Conservation (phyloP, 30 jellyfish, hydroid and myxozoan species). For the Hydra vulgaris region DNA sequence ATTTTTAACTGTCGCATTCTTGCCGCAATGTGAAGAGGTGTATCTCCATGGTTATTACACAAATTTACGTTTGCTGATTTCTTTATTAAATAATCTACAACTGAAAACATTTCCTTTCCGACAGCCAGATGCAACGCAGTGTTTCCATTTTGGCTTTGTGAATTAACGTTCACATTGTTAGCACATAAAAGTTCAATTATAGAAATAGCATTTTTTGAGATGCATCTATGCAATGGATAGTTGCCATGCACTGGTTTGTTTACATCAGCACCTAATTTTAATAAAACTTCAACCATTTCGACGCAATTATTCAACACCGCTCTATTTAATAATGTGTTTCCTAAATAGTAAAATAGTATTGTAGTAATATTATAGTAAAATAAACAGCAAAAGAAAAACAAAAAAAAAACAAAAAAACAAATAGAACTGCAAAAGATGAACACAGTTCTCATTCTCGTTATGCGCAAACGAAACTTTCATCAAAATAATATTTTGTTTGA, state of each 20-base stretch:
- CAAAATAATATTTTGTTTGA: too few relatives aligned
- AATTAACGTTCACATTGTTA: neutral
- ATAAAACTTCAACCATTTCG: neutral
- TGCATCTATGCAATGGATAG: slow-evolving; percentile 3
- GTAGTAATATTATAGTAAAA: too few relatives aligned
- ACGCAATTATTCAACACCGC: slow-evolving; percentile 1
- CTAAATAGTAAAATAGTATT: too few relatives aligned
- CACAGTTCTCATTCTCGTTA: too few relatives aligned
- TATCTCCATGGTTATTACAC: slow-evolving; percentile 11
- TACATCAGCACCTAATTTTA: slow-evolving; percentile 10
- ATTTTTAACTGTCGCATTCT: neutral
- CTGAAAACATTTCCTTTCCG: neutral
- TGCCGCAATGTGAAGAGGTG: slow-evolving; percentile 10
- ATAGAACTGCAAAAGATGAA: too few relatives aligned
- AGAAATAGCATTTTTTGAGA: neutral
- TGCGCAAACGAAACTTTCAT: too few relatives aligned
- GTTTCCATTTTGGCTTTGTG: neutral
- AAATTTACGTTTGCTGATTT: neutral
- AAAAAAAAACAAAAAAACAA: too few relatives aligned
- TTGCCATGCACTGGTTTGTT: slow-evolving; percentile 16
- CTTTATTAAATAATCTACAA: slow-evolving; percentile 1
- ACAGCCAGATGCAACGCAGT: slow-evolving; percentile 6
- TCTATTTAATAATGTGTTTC: slow-evolving; percentile 6
- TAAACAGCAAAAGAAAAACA: too few relatives aligned
- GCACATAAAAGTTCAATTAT: neutral